Percentiles rank a stretch among this genome's conserved stretches.
These are phyloP conservation scores for Eulemur mongoz DNA, from an alignment of 2,797 vertebrate genomes.

Conservation along the genomic window DNA sequence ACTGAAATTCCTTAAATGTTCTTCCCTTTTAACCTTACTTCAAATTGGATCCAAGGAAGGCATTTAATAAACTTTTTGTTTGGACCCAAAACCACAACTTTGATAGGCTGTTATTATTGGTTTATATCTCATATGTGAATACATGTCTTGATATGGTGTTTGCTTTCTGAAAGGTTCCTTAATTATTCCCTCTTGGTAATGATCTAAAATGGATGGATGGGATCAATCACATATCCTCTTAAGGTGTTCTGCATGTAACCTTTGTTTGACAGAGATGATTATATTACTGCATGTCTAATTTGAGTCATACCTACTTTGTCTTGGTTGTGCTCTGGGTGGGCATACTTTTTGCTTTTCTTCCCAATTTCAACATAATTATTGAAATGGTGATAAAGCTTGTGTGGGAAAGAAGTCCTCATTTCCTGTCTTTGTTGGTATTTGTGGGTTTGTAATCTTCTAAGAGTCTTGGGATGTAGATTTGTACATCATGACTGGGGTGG, in stretches of 20 bases:
- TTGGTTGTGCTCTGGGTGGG: neutral
- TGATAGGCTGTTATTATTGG: neutral
- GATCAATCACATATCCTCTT: neutral
- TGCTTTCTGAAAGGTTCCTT: neutral
- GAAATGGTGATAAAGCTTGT: slow-evolving; percentile 53
- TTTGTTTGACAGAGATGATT: neutral
- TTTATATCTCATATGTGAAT: neutral
- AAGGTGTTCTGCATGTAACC: neutral
- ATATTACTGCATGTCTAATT: neutral
- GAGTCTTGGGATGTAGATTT: slow-evolving; percentile 67
- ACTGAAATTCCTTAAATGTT: slow-evolving; percentile 37
- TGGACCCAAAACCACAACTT: neutral
- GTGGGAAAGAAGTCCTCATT: slow-evolving; percentile 73
- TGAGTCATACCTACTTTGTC: neutral
- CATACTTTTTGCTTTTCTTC: slow-evolving; percentile 15
- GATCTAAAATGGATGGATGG: neutral
- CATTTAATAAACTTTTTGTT: slow-evolving; percentile 38
- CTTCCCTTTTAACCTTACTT: slow-evolving; percentile 20
- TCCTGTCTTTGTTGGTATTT: slow-evolving; percentile 79
- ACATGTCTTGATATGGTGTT: neutral
- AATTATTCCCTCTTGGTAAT: neutral
- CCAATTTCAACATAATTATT: neutral
- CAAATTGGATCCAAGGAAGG: neutral
- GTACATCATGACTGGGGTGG: slow-evolving; percentile 54
- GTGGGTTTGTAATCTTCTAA: slow-evolving; percentile 73